Evolutionary conservation across 2,113 vertebrate species (phyloP), one percentile per base, ranked within the genome.

Genomic region (Pimephales promelas): DNA sequence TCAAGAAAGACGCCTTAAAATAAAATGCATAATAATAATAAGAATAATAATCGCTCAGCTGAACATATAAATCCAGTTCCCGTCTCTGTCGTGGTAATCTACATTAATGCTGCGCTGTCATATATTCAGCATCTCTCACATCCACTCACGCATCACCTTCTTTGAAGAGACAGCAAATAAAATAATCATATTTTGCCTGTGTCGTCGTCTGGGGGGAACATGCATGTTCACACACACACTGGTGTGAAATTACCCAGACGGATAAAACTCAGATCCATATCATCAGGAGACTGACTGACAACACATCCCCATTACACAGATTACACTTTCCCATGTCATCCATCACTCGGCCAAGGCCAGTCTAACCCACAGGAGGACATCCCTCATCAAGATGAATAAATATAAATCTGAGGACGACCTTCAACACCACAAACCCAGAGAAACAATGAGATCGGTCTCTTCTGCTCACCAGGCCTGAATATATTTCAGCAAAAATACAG

Each of bases 51-150:
- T 18, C 14, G 31, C 61, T 31, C 61, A 31, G 13, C 16, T 66
- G 62, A 66, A 34, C 28, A 66, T 16, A 28, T 1, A 26, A 9
- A 26, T 64, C 34, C 9, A 4, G 18, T 10, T 22, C 34, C 31
- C 20, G 18, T 66, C 62, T 36, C 64, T 66, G 3, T 7, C 31
- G 62, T 34, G 3, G 3, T 36, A 68, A 68, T 68, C 31, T 36
- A 68, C 36, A 68, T 24, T 2, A 74, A 52, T 28, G n/a, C 43
- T 74, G 45, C 14, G 45, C 71, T 74, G 47, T 31, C 24, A 13
- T 11, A 49, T 74, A 31, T 74, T 52, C 71, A 74, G 72, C 64
- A 56, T 36, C n/a, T 76, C 49, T 36, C 18, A 36, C 73, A 56
- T 56, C 49, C 72, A 75, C 47, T 75, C 34, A 75, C 16, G 9